Percentiles rank a stretch among this genome's conserved stretches.
phyloP scores from a whole-genome alignment of 2,888 invertebrate species.

The Drosophila anceps region DNA sequence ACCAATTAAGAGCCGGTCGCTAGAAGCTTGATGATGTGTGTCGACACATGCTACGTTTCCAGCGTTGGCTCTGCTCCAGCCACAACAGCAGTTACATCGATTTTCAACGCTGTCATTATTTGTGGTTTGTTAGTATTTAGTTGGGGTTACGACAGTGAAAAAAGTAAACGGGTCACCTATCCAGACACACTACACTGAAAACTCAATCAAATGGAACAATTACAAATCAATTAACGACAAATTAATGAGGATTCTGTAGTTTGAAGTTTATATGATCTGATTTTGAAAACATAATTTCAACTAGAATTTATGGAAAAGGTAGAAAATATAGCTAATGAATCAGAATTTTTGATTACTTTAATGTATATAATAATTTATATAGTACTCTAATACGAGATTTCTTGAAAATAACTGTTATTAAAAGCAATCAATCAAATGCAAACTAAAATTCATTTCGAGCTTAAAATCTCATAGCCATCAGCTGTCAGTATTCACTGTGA shows the following conservation, averaged over 20 bases:
- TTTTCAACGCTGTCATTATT: constrained; percentile 53
- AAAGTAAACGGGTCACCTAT: constrained; percentile 9
- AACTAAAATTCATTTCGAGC: neutral
- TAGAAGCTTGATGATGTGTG: constrained; percentile 58
- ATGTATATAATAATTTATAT: too few species aligned
- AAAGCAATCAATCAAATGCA: neutral
- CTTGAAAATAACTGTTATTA: too few species aligned
- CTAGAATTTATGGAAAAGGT: neutral
- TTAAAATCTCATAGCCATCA: constrained; percentile 3
- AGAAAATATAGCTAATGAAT: neutral
- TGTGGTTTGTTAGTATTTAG: constrained; percentile 50
- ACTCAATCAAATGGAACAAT: constrained; percentile 20
- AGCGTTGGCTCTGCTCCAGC: constrained; percentile 22
- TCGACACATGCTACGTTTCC: constrained; percentile 52
- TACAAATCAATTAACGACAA: neutral
- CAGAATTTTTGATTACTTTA: neutral
- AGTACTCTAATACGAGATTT: too few species aligned
- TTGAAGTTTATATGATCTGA: neutral
- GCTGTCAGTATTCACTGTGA: constrained; percentile 41
- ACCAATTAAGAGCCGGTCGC: constrained; percentile 68
- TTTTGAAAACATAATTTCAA: neutral
- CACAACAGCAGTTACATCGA: constrained; percentile 29
- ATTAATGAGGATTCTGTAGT: neutral
- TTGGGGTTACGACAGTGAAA: constrained; percentile 9
- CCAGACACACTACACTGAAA: constrained; percentile 38